Conservation (phyloP, 1,140 invertebrate genomes). For the Akabosia matsudoensis region DNA sequence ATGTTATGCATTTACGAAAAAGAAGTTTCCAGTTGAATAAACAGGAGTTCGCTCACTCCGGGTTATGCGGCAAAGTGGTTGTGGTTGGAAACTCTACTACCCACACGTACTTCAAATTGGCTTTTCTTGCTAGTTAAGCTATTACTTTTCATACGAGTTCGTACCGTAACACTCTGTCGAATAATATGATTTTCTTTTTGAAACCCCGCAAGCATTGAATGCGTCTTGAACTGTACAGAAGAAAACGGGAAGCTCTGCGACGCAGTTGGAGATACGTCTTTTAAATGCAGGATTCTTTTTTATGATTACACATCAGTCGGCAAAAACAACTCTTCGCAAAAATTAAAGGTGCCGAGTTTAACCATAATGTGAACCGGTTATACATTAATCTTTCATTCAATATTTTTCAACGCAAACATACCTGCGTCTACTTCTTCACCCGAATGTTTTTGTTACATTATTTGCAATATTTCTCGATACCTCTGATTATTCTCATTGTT, state of each 20-base stretch:
- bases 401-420: background rate
- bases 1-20: background rate
- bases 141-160: too few relatives aligned
- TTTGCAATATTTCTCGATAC: background rate
- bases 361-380: conserved; percentile 1
- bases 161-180: too few relatives aligned
- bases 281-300: conserved; percentile 4
- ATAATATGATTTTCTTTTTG: too few relatives aligned
- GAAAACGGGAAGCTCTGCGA: background rate
- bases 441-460: too few relatives aligned
- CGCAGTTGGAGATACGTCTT: background rate
- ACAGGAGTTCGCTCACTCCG: background rate
- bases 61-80: background rate
- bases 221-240: too few relatives aligned
- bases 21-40: background rate
- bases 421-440: too few relatives aligned
- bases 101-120: background rate
- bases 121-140: too few relatives aligned
- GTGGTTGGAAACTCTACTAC: background rate
- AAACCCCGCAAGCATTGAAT: too few relatives aligned
- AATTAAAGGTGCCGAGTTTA: conserved; percentile 1
- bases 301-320: background rate
- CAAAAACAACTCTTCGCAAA: conserved; percentile 7
- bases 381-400: background rate
- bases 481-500: too few relatives aligned